A percentile compares a stretch with the other conserved stretches of the same genome.
Evolutionary conservation across 2,797 vertebrate species (phyloP).

Genomic region (Ctenosaura bakeri): DNA sequence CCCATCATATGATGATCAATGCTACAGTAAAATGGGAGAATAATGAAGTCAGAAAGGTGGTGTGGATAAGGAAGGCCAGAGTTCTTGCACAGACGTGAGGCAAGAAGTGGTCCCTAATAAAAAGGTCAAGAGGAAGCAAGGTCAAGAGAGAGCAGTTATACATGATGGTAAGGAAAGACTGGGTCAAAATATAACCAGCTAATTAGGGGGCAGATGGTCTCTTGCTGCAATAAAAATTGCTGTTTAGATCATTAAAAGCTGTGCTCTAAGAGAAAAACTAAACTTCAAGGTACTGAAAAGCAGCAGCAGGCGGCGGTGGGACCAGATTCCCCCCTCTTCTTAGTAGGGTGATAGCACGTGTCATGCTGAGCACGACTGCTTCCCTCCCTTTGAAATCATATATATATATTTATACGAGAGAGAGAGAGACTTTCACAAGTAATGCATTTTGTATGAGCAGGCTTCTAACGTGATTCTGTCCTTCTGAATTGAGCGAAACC

Average conservation of each 20-base stretch:
- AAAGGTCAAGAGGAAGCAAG: no score
- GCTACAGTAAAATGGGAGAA: neutral
- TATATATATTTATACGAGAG: no score
- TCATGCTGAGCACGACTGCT: neutral
- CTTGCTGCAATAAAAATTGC: neutral
- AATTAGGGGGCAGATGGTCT: neutral
- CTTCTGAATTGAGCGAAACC: neutral
- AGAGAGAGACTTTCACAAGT: neutral
- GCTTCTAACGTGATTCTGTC: neutral
- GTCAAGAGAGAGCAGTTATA: no score
- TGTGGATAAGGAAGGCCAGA: neutral
- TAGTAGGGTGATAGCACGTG: neutral
- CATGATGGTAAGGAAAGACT: neutral
- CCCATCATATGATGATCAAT: neutral
- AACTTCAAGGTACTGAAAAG: neutral
- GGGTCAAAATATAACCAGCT: neutral
- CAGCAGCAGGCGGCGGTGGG: neutral
- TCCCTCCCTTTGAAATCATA: slow-evolving; percentile 1
- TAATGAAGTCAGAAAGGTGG: neutral
- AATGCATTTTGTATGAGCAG: neutral
- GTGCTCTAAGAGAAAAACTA: neutral
- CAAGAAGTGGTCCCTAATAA: neutral
- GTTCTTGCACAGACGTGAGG: neutral
- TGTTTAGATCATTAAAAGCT: neutral
- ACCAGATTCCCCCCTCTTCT: neutral